Evolutionary conservation across 2,797 vertebrate species (phyloP), one percentile per base, ranked within the genome.

Genomic region (Chromis chromis): DNA sequence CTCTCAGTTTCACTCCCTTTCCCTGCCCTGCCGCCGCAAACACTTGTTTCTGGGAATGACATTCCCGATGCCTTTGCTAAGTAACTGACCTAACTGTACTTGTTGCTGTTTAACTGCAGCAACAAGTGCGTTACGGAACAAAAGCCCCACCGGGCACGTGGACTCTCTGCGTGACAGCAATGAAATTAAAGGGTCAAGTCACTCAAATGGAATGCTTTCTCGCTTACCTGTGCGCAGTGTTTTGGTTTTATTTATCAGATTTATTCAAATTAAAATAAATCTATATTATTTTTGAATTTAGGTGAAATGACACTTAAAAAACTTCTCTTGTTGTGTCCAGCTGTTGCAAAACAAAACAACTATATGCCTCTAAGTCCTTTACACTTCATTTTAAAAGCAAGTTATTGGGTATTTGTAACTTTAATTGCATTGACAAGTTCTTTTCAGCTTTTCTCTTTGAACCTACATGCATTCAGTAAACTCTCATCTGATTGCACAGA

Each of bases 1-100:
- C 89, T 86, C 83, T 89, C 89, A 74, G 78, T 87, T 89, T 89
- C 90, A 82, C 81, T 89, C 80, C 76, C 84, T 83, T 83, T 88
- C 72, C 62, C 64, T 82, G 65, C 55, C 56, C 64, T 10, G 58
- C 40, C 42, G 17, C 61, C 49, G 28, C 85, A 88, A 91, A 84
- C 84, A 90, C 87, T 89, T 84, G 79, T 85, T 83, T 70, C 71
- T 74, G 58, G 48, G 75, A 66, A 64, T 74, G 82, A 84, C 80
- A 77, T 63, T 50, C 16, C 27, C 17, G 1, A 28, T 39, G 57
- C 53, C 53, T 58, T 57, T 54, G 59, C 58, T 60, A 12, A 66
- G 39, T 46, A 55, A 33, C 39, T 40, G 53, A 31, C 16, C 48
- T 4, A n/a, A 33, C 52, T 72, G 61, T 48, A 82, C 65, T 73